These are phyloP conservation scores for Ophthalmotilapia sp. DNA, from an alignment of 2,113 vertebrate genomes.

Conservation along the genomic window DNA sequence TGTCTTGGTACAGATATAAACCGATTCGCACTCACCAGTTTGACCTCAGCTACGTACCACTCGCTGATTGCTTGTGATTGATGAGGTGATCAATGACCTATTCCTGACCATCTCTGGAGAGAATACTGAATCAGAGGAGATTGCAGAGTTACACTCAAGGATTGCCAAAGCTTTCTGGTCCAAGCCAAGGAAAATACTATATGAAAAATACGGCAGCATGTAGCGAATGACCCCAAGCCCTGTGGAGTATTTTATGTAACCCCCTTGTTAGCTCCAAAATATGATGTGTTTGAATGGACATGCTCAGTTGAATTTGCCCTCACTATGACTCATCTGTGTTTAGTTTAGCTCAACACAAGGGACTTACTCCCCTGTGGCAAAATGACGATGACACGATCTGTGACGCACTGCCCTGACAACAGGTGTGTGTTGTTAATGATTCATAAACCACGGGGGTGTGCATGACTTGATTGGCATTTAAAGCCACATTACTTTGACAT, in stretches of 20 bases:
- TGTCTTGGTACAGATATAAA: background rate
- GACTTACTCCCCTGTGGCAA: background rate
- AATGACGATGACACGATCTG: background rate
- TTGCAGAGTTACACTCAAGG: background rate
- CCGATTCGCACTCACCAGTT: background rate
- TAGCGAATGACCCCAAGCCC: background rate
- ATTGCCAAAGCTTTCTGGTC: background rate
- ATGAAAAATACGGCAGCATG: background rate
- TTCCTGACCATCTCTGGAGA: background rate
- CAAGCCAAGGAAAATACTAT: background rate
- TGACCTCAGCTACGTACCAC: background rate
- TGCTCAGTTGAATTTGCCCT: background rate
- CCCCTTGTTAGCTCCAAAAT: background rate
- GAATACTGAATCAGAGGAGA: conserved; percentile 4
- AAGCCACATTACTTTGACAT: background rate
- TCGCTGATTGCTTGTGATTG: conserved; percentile 20
- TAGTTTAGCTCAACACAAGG: background rate
- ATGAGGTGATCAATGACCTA: conserved; percentile 44
- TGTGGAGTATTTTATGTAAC: background rate
- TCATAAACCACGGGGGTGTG: background rate
- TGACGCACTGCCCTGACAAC: conserved; percentile 40
- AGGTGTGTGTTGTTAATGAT: conserved; percentile 40
- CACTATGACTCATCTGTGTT: conserved; percentile 44
- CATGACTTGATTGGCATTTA: background rate
- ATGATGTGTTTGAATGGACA: background rate